Percentiles rank a stretch among this genome's conserved stretches.
Evolutionary conservation across 2,888 invertebrate species (phyloP).

Genomic region (Pycnomerus fuliginosus): DNA sequence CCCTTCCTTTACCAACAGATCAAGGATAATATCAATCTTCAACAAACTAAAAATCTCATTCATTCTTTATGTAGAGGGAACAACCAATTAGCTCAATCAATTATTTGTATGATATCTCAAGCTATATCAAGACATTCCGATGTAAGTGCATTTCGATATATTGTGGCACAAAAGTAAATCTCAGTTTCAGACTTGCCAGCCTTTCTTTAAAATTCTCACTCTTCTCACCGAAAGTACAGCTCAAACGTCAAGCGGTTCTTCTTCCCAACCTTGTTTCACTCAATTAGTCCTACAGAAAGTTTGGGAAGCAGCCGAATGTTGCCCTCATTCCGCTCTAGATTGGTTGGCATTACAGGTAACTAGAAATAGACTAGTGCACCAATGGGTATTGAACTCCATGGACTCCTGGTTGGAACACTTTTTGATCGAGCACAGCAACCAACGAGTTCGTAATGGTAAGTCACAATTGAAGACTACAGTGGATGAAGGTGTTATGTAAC

Average conservation of each 20-base stretch:
- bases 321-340: constrained; percentile 88
- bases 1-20: constrained; percentile 94
- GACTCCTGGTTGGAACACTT: constrained; percentile 91
- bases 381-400: constrained; percentile 89
- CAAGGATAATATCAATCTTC: constrained; percentile 87
- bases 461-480: no score
- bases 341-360: constrained; percentile 86
- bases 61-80: constrained; percentile 91
- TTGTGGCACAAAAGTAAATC: constrained; percentile 11
- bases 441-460: constrained; percentile 79
- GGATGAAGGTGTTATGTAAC: no score
- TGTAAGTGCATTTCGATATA: constrained; percentile 52
- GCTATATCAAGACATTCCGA: constrained; percentile 90
- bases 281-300: constrained; percentile 83
- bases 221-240: constrained; percentile 73
- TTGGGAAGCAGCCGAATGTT: constrained; percentile 88
- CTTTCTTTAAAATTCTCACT: constrained; percentile 90
- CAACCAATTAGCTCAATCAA: constrained; percentile 82
- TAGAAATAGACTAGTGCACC: constrained; percentile 85
- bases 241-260: constrained; percentile 59
- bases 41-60: constrained; percentile 88
- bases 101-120: constrained; percentile 87
- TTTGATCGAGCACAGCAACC: constrained; percentile 80
- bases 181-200: constrained; percentile 69
- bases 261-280: constrained; percentile 87